Evolutionary conservation across 2,797 vertebrate genomes (phyloP), one percentile per base, ranked within the genome.

Genomic region (Hafferia zeledoni): DNA sequence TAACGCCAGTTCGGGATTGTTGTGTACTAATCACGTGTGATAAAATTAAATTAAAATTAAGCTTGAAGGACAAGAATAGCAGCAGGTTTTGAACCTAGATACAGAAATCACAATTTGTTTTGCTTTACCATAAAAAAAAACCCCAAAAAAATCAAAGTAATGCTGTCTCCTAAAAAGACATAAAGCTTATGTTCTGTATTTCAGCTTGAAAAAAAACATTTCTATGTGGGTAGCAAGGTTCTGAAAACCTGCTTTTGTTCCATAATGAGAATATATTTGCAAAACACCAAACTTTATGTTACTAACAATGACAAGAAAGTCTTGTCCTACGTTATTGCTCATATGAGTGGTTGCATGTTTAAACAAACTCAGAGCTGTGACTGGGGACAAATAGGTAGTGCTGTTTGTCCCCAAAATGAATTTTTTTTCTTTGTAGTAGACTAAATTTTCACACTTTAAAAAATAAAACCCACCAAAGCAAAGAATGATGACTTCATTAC

Each of bases 21-120:
- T 82, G 11, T 78, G 14, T 37, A 65, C 83, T 78, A 94, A 90
- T 65, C 35, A 55, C 10, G 5, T 44, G 25, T 7, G 55, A 68
- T 68, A 86, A 68, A 89, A 92, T 63, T 65, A 80, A 89, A 77
- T 64, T 80, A 53, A 94, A 88, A 63, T 76, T 49, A 84, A 76
- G 3, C 28, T 65, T 86, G 25, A 71, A 61, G 10, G 12, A 82
- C 93, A 95, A 79, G 37, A 87, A 69, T 35, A 79, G 11, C 28
- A 60, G 31, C 64, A 89, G 6, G 8, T 85, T 89, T 56, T 9
- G 1, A 91, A 67, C 8, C 5, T 76, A 56, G 20, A 47, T 15
- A 39, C 23, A n/a, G 5, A 61, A 83, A 75, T 28, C 15, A 53
- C 11, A 30, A 6, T 61, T 74, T 72, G 27, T 67, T 86, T 12